phyloP scores from a whole-genome alignment of 2,888 invertebrate genomes.

The Dynastes maya region DNA sequence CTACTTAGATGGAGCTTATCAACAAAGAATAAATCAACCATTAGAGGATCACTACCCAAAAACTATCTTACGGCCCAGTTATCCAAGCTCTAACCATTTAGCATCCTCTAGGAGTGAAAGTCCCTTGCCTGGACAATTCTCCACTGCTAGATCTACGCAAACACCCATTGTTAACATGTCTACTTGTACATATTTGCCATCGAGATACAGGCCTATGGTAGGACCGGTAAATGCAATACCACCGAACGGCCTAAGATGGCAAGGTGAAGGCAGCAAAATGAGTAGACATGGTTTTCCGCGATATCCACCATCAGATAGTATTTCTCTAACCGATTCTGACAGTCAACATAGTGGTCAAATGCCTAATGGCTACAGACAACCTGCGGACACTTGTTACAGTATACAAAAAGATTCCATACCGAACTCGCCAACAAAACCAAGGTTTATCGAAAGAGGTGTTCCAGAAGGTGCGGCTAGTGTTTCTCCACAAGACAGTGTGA shows the following conservation, averaged over 20 bases:
- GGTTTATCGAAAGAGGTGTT: slow-evolving; percentile 77
- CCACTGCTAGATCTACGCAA: slow-evolving; percentile 68
- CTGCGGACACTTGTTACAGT: slow-evolving; percentile 58
- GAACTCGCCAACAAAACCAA: slow-evolving; percentile 73
- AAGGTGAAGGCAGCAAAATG: slow-evolving; percentile 62
- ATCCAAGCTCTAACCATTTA: slow-evolving; percentile 57
- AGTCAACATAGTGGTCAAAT: slow-evolving; percentile 64
- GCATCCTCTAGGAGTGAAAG: slow-evolving; percentile 66
- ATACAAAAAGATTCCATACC: slow-evolving; percentile 68
- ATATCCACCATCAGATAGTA: slow-evolving; percentile 63
- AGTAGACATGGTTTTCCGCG: slow-evolving; percentile 67
- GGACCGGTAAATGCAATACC: slow-evolving; percentile 59
- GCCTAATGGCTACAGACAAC: slow-evolving; percentile 63
- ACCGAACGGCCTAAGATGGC: slow-evolving; percentile 61
- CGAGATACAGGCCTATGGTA: slow-evolving; percentile 64
- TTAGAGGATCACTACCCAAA: slow-evolving; percentile 64
- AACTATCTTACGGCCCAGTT: slow-evolving; percentile 58
- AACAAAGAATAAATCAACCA: slow-evolving; percentile 59
- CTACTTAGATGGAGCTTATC: slow-evolving; percentile 67
- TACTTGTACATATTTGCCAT: slow-evolving; percentile 63
- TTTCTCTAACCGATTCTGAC: slow-evolving; percentile 66
- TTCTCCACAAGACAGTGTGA: slow-evolving; percentile 76
- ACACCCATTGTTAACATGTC: slow-evolving; percentile 63
- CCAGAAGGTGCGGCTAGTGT: slow-evolving; percentile 84
- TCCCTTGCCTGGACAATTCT: slow-evolving; percentile 67